Base-by-base conservation (phyloP, 2,888 invertebrate genomes). In the Sisyra terminalis region DNA sequence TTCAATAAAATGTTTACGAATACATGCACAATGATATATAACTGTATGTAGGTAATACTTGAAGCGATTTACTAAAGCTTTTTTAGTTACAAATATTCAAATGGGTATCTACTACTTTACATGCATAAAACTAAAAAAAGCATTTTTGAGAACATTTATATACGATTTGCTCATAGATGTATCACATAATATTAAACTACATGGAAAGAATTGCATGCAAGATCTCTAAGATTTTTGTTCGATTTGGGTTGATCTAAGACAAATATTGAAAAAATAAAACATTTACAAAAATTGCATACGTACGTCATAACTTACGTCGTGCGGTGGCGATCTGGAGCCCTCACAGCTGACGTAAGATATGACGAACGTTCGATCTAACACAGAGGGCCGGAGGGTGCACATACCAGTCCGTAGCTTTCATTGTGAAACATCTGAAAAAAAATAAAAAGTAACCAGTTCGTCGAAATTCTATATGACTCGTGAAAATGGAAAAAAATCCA, bases 291-390 rank as follows among this genome's bases (percentile, higher is more conserved):
- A 38, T 15, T 37, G 15, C 14, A 43, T 31, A 38, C 43, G 43
- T 43, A 43, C 43, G 43, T 43, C 43, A 43, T 43, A 43, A 37
- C 43, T 43, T 43, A 43, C 43, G 43, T 43, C 43, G 35, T 15
- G 32, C 41, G 43, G 38, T 16, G 29, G 14, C 18, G 17, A 30
- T 37, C 38, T 16, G n/a, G n/a, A 30, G 43, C 37, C 35, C 17
- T 16, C 17, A 29, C 41, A 41, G 34, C 41, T 43, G 43, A 43
- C 43, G 43, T 43, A 43, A 43, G 43, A 29, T 43, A 43, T 43
- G 31, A 43, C 43, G 38, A 29, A 43, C 43, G 43, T 38, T 37
- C 43, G 29, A 38, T 43, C 30, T 40, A 18, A 24, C 24, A 7
- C 35, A 15, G 35, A 15, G 16, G 16, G 16, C 35, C 14, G 7